phyloP scores from a whole-genome alignment of 2,888 invertebrate species.

The Morpho achilles region DNA sequence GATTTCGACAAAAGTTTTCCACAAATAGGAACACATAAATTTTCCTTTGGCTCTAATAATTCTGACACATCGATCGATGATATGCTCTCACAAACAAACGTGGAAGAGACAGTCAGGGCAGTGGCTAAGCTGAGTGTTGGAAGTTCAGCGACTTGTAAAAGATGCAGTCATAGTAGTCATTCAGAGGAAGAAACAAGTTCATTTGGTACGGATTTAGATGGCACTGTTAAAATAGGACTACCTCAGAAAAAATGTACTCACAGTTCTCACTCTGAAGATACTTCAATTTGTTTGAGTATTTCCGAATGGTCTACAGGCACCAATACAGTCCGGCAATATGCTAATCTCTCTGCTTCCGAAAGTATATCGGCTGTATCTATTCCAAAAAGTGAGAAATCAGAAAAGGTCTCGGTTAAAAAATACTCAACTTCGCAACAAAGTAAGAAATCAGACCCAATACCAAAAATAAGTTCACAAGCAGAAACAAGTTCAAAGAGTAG shows the following conservation, averaged over 20 bases:
- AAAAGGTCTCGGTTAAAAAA: constrained; percentile 75
- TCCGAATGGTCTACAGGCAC: constrained; percentile 94
- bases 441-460: constrained; percentile 75
- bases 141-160: constrained; percentile 76
- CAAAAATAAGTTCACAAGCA: constrained; percentile 58
- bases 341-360: constrained; percentile 85
- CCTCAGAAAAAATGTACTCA: constrained; percentile 91
- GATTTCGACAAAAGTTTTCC: constrained; percentile 74
- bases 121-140: constrained; percentile 70
- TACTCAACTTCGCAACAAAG: constrained; percentile 77
- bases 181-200: constrained; percentile 88
- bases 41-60: constrained; percentile 80
- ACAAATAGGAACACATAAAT: constrained; percentile 61
- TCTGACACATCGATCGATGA: constrained; percentile 83
- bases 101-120: constrained; percentile 78
- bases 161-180: constrained; percentile 85
- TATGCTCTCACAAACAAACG: constrained; percentile 77
- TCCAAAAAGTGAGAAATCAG: constrained; percentile 81
- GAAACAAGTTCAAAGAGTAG: constrained; percentile 80
- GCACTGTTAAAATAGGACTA: constrained; percentile 88
- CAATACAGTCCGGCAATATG: constrained; percentile 89
- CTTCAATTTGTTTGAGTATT: constrained; percentile 90
- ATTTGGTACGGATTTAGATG: constrained; percentile 88
- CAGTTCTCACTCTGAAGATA: constrained; percentile 91
- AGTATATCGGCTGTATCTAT: constrained; percentile 81